phyloP scores from a whole-genome alignment of 2,113 vertebrate genomes.

The Eleginops maclovinus region DNA sequence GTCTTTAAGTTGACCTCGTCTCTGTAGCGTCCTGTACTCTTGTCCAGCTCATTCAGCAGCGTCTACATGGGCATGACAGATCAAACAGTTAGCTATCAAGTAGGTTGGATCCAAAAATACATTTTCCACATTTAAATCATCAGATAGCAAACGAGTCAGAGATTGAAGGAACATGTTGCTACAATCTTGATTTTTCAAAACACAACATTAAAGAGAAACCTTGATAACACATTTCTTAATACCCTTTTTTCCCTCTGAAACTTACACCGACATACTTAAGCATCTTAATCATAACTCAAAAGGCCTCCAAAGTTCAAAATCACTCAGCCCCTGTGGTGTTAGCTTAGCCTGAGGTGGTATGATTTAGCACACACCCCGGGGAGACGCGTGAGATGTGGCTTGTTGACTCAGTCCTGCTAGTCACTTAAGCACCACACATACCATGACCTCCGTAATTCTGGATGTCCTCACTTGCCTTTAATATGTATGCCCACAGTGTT shows the following conservation, averaged over 20 bases:
- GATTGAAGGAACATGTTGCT: neutral
- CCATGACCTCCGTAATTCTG: constrained; percentile 58
- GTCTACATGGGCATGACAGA: constrained; percentile 79
- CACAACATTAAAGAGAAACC: neutral
- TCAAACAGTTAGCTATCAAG: neutral
- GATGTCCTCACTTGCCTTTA: constrained; percentile 51
- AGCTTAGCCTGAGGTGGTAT: constrained; percentile 36
- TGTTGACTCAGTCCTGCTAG: constrained; percentile 72
- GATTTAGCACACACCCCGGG: constrained; percentile 53
- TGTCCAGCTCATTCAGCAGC: constrained; percentile 93
- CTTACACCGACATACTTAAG: constrained; percentile 33
- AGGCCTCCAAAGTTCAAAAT: constrained; percentile 34
- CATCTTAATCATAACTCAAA: constrained; percentile 59
- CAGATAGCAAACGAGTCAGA: neutral
- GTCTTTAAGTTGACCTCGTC: constrained; percentile 98
- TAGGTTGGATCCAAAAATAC: neutral
- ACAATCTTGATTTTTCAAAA: neutral
- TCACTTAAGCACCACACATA: constrained; percentile 26
- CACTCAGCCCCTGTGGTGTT: constrained; percentile 51
- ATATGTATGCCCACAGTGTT: constrained; percentile 45
- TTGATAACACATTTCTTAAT: constrained; percentile 16
- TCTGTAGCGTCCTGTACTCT: constrained; percentile 92
- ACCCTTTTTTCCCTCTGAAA: neutral
- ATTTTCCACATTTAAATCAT: neutral
- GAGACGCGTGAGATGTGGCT: constrained; percentile 42